phyloP scores from a whole-genome alignment of 2,797 vertebrate genomes.

The Phalanger gymnotis region DNA sequence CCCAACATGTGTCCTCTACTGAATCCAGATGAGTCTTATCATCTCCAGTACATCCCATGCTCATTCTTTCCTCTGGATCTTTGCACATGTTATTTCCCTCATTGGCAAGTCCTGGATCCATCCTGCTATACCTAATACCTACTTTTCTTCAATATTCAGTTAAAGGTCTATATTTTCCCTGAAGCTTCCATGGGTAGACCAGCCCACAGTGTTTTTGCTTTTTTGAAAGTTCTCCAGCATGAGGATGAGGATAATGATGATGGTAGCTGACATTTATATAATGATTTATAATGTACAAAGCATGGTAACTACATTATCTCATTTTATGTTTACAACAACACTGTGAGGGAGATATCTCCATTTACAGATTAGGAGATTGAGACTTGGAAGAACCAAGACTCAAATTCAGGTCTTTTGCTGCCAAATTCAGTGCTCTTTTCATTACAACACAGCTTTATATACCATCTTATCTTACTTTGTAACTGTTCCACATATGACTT shows the following conservation, averaged over 20 bases:
- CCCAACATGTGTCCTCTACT: neutral
- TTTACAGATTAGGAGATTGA: neutral
- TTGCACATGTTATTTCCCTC: neutral
- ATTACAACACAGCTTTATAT: neutral
- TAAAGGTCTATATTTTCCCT: neutral
- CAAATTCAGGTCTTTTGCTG: neutral
- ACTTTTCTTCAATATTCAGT: neutral
- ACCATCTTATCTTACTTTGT: neutral
- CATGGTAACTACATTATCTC: neutral
- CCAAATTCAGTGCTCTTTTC: neutral
- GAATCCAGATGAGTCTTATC: neutral
- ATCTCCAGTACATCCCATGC: neutral
- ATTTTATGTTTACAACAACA: neutral
- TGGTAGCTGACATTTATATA: neutral
- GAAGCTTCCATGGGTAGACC: neutral
- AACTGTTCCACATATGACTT: neutral
- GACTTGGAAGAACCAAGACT: neutral
- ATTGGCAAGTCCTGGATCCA: neutral
- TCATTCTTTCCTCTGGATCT: neutral
- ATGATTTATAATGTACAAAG: neutral
- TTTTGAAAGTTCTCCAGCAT: neutral
- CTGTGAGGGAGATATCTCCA: neutral
- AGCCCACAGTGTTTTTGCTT: neutral
- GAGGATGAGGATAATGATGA: neutral
- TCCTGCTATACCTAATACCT: neutral